Conservation (phyloP, 2,113 vertebrate species). For the Prionailurus viverrinus region DNA sequence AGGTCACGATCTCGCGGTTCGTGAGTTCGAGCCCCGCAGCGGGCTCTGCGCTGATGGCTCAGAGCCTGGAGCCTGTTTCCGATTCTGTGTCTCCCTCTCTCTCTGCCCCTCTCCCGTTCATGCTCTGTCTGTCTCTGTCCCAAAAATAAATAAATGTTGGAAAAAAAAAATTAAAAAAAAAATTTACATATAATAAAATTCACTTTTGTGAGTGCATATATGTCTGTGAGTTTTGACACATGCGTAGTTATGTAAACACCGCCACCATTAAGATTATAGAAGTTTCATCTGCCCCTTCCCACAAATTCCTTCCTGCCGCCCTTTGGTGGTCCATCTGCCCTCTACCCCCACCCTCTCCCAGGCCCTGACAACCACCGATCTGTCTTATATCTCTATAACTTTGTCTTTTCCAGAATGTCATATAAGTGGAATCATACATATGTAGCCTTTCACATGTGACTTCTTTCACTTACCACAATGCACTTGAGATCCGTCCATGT, state of each 20-base stretch:
- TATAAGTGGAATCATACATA: background rate
- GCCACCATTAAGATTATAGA: background rate
- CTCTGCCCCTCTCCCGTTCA: too few species aligned
- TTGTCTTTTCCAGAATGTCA: background rate
- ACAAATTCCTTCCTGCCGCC: background rate
- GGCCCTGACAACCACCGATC: background rate
- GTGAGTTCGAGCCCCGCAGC: too few species aligned
- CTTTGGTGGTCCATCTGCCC: background rate
- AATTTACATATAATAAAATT: background rate
- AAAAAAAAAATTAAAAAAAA: background rate
- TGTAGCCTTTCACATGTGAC: background rate
- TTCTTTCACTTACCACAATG: background rate
- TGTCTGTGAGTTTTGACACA: conserved; percentile 26
- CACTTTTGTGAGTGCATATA: background rate
- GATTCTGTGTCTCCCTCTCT: too few species aligned
- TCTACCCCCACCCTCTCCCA: background rate
- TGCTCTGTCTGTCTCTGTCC: too few species aligned
- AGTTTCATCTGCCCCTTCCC: background rate
- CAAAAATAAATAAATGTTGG: too few species aligned
- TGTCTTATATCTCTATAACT: background rate
- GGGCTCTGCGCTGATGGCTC: too few species aligned
- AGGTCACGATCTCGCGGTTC: too few species aligned
- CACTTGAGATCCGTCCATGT: background rate
- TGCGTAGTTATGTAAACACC: background rate
- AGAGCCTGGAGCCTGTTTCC: too few species aligned